phyloP scores from a whole-genome alignment of 2,888 invertebrate species.

The Acanthosoma haemorrhoidale region DNA sequence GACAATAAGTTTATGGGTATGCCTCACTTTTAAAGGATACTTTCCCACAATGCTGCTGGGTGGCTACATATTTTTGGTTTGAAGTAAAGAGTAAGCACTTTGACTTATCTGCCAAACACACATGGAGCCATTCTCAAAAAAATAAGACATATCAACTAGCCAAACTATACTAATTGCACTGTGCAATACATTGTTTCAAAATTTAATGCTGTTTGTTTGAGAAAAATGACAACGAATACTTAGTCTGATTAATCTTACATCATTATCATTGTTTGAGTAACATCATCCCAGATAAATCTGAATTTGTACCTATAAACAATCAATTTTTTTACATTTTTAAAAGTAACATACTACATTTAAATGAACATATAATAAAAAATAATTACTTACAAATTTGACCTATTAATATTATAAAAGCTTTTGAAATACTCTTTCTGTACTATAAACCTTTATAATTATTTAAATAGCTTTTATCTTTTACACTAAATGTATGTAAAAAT shows the following conservation, averaged over 20 bases:
- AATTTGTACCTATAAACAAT: background rate
- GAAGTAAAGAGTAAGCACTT: too few species aligned
- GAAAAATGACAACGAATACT: background rate
- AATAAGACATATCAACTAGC: too few species aligned
- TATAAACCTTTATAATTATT: background rate
- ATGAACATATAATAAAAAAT: background rate
- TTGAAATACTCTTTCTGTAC: background rate
- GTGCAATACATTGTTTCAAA: background rate
- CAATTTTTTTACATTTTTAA: constrained; percentile 14
- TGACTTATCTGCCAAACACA: too few species aligned
- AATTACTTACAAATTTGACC: background rate
- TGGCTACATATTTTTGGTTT: too few species aligned
- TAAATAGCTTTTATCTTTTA: constrained; percentile 9
- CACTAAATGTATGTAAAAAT: background rate
- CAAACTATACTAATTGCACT: too few species aligned
- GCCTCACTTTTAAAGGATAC: too few species aligned
- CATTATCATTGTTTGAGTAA: background rate
- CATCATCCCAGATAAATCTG: background rate
- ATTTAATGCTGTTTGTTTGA: background rate
- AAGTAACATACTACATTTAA: background rate
- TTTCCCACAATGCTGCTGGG: too few species aligned
- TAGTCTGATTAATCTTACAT: constrained; percentile 14
- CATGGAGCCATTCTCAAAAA: too few species aligned
- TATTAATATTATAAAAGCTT: background rate
- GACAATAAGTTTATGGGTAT: too few species aligned